Conservation (phyloP, 1,140 invertebrate genomes). For the Stratiolaelaps scimitus region DNA sequence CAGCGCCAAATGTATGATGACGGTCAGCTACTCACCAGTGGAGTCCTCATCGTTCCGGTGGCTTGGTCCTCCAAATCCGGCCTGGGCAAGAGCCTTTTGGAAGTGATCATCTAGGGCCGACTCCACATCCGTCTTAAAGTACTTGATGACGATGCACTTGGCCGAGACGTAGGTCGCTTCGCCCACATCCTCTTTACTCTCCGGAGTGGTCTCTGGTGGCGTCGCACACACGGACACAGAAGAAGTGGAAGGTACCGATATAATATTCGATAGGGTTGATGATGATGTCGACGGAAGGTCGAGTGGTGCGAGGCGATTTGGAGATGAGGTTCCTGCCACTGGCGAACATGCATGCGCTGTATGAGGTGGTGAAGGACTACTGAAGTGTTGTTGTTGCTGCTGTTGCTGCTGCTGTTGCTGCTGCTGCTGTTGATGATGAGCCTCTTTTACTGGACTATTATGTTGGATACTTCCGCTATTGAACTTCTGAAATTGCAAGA, state of each 20-base stretch:
- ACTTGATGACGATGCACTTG: constrained; percentile 16
- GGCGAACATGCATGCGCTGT: background rate
- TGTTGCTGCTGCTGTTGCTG: background rate
- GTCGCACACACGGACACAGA: constrained; percentile 1
- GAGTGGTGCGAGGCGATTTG: background rate
- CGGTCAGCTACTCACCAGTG: constrained; percentile 4
- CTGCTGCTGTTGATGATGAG: background rate
- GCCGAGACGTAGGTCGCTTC: constrained; percentile 17
- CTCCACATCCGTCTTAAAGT: constrained; percentile 11
- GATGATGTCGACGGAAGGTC: constrained; percentile 11
- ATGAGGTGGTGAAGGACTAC: constrained; percentile 11
- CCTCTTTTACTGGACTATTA: too few species aligned
- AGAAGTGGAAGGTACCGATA: too few species aligned
- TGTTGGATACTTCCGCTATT: background rate
- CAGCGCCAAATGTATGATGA: too few species aligned
- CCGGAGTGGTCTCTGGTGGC: background rate
- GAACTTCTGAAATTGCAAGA: constrained; percentile 16
- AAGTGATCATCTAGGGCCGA: constrained; percentile 17
- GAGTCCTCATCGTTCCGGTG: constrained; percentile 4
- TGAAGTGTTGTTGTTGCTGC: background rate
- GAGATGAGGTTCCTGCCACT: too few species aligned
- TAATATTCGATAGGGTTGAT: too few species aligned
- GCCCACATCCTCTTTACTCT: constrained; percentile 16
- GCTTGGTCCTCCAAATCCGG: constrained; percentile 27
- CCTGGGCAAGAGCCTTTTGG: constrained; percentile 21